Base-by-base conservation (phyloP, 2,797 vertebrate species). In the Fratercula arctica region DNA sequence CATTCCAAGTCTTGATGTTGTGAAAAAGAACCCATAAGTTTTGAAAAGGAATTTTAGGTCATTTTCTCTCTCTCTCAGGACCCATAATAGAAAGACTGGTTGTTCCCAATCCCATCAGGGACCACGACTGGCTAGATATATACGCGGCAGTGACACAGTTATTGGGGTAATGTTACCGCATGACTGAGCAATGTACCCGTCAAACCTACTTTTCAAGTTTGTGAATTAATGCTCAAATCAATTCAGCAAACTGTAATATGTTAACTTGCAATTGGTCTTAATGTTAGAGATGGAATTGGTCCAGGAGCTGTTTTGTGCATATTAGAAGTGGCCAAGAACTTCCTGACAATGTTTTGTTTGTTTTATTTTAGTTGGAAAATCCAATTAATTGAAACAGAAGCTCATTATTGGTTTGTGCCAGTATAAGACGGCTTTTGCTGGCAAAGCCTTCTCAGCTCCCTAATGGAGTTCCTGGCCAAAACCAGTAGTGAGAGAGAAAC, bases 151-250 rank as follows among this genome's bases (percentile, higher is more conserved):
- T 39, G 69, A 83, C 89, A 97, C 85, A 95, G 95, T 97, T 98
- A 97, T 63, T 26, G 29, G 41, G 73, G 68, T 83, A 66, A 73
- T 39, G 33, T 89, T 93, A 68, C 87, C 96, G 75, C 81, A 78
- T 76, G 86, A 93, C 89, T 87, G 90, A 93, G 87, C 85, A 83
- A 74, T 39, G 57, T 74, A 93, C 73, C 87, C 96, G 95, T 97
- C 96, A 96, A 86, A 89, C 41, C 56, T 89, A 39, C 95, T 87
- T 61, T 90, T 80, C 80, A 96, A 93, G 75, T 92, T 94, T 97
- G 85, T 97, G 96, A 98, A 97, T 97, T 97, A 97, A 97, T 96
- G 93, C 95, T 97, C 95, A 96, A 94, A 96, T 93, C 86, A 92
- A 73, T 97, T 81, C 90, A 85, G 88, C 90, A 92, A 93, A 96